phyloP scores from a whole-genome alignment of 2,797 vertebrate species.

The Hoplostethus mediterraneus region DNA sequence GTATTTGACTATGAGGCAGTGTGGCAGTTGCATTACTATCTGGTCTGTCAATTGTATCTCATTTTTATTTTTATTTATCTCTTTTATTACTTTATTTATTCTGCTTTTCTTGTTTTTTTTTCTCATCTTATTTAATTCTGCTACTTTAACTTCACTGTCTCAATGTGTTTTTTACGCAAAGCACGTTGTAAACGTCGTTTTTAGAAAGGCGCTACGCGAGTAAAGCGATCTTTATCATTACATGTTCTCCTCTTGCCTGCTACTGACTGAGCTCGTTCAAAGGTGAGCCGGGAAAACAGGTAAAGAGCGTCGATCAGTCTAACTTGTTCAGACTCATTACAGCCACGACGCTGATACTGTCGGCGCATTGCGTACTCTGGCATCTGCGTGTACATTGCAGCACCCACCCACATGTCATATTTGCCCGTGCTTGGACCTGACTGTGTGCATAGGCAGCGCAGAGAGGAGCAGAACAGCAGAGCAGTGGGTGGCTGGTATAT shows the following conservation, averaged over 20 bases:
- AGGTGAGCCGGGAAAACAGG: not conserved
- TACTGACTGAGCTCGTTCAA: not conserved
- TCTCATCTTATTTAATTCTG: too few species aligned
- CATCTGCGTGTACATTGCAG: not conserved
- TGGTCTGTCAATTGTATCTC: too few species aligned
- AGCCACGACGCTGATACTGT: not conserved
- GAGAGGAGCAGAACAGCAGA: not conserved
- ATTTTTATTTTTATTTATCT: too few species aligned
- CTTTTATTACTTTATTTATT: too few species aligned
- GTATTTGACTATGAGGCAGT: not conserved
- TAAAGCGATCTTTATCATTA: too few species aligned
- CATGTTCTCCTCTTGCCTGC: too few species aligned
- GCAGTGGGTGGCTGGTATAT: constrained; percentile 1
- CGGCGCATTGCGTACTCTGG: not conserved
- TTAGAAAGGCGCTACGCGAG: too few species aligned
- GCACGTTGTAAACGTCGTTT: too few species aligned
- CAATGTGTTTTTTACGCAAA: too few species aligned
- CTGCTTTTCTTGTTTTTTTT: too few species aligned
- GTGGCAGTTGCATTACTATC: too few species aligned
- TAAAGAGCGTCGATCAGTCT: not conserved
- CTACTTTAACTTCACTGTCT: too few species aligned
- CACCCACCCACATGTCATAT: constrained; percentile 14
- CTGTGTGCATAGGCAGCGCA: not conserved
- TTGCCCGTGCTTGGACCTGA: constrained; percentile 1
- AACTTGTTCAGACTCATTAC: not conserved